Base-by-base conservation (phyloP, 2,113 vertebrate genomes). In the Bufo bufo region DNA sequence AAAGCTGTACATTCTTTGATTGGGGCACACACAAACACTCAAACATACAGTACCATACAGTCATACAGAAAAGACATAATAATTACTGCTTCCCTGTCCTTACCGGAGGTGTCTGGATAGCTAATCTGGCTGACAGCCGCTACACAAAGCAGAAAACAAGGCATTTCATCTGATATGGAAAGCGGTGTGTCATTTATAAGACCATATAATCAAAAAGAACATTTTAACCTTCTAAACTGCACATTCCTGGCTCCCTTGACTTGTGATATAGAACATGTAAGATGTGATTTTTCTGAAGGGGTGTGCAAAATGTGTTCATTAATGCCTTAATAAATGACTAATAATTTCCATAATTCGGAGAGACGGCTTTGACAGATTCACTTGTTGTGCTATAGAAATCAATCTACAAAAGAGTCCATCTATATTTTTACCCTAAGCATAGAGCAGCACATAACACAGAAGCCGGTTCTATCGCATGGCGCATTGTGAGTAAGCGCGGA, bases 101-200 rank as follows among this genome's bases (percentile, higher is more conserved):
- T 59, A 43, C 2, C 78, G 58, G 58, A 61, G 58, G 78, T 59
- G 56, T 45, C 56, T 81, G 33, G 14, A 33, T 33, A 81, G 56
- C 54, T 81, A 81, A 45, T 81, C 77, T 78, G 11, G 9, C 54
- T 45, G 56, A 58, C 23, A 50, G 45, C 0, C 19, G 50, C 72
- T 19, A 50, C 72, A 75, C 52, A 80, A 80, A 80, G 54, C 52
- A 59, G 56, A 81, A 81, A 81, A 45, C 54, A 43, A 61, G 72
- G 23, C 58, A 59, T 59, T 80, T 80, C 77, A 13, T 58, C 52
- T 58, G n/a, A 59, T 43, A 3, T 17, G 23, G 14, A 58, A 33
- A 43, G 54, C 13, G 78, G 77, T 80, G 56, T 59, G 54, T 58
- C 54, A 45, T 45, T 56, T 81, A 43, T 50, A 50, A 81, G 78